Base-by-base conservation (phyloP, 2,888 invertebrate species). In the Cephus pygmeus region DNA sequence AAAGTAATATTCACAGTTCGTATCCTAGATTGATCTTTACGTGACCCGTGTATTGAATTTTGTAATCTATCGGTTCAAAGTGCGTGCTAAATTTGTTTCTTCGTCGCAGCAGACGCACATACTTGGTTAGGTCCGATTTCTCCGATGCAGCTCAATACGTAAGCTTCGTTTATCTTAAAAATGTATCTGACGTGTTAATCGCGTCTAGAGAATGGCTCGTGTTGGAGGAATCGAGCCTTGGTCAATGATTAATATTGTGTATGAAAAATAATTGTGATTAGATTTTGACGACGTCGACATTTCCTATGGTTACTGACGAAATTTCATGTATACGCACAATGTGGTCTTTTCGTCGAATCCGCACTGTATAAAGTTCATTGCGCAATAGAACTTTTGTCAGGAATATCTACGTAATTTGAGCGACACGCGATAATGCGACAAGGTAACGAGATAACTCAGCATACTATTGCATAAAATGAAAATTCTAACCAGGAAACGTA, bases 401-500 rank as follows among this genome's bases (percentile, higher is more conserved):
- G 23, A 56, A 56, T 9, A 15, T 2, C 9, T 56, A 23, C 23
- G 56, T 56, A 56, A 23, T 23, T 56, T 9, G 2, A 56, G 56
- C 2, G 56, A 56, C 9, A 56, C 15, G 40, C 23, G 9, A 1
- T 23, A 23, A 56, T 23, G 2, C 56, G 15, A 23, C 6, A 9
- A 23, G 56, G 1, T 56, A 56, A 56, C 56, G 56, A 56, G 0
- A 9, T 56, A 71, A 34, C 36, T 69, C 33, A 34, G 69, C 36
- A 40, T 75, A 40, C 31, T 68, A n/a, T 34, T 34, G 73, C 40
- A 73, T 35, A 68, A 56, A 40, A 33, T 73, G 33, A 69, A 56
- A 31, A 69, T 73, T 73, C 15, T 76, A 81, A 85, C 79, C 76
- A 73, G 77, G 82, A 84, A 85, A 85, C 81, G 83, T 81, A 85